phyloP scores from a whole-genome alignment of 2,888 invertebrate species.

The Cyrtodaria siliqua region DNA sequence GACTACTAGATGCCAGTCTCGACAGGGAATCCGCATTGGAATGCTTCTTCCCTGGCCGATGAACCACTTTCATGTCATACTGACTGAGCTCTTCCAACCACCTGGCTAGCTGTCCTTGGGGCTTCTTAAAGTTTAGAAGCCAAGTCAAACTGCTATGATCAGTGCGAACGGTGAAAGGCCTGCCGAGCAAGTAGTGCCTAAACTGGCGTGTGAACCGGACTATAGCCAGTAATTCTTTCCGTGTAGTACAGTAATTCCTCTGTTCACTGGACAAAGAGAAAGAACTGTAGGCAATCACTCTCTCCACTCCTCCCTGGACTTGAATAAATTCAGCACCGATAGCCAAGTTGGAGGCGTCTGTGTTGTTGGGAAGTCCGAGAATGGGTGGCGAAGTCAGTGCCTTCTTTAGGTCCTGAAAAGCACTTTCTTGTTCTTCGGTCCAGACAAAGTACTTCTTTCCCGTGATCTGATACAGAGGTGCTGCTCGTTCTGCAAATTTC shows the following conservation, averaged over 20 bases:
- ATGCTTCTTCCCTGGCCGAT: slow-evolving; percentile 24
- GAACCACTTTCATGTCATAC: slow-evolving; percentile 49
- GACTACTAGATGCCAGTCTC: too few relatives aligned
- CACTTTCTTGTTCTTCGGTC: slow-evolving; percentile 13
- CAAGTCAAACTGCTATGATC: slow-evolving; percentile 60
- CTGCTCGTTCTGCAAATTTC: slow-evolving; percentile 25
- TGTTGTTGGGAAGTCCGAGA: slow-evolving; percentile 49
- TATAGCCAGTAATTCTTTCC: slow-evolving; percentile 15
- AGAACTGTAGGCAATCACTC: slow-evolving; percentile 52
- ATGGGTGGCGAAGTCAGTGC: slow-evolving; percentile 38
- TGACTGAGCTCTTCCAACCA: slow-evolving; percentile 64
- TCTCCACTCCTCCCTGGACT: slow-evolving; percentile 56
- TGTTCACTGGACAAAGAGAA: slow-evolving; percentile 36
- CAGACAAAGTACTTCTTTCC: slow-evolving; percentile 39
- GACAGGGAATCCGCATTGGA: too few relatives aligned
- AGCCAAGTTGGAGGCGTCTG: slow-evolving; percentile 55
- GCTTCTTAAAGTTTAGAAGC: slow-evolving; percentile 51
- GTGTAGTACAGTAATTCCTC: slow-evolving; percentile 7
- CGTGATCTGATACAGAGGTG: slow-evolving; percentile 25
- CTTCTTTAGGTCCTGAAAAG: slow-evolving; percentile 14
- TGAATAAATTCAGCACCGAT: slow-evolving; percentile 60
- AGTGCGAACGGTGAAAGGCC: slow-evolving; percentile 45
- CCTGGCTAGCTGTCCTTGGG: slow-evolving; percentile 44
- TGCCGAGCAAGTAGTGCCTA: slow-evolving; percentile 20
- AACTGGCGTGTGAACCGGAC: slow-evolving; percentile 28